A percentile compares a stretch with the other conserved stretches of the same genome.
phyloP scores from a whole-genome alignment of 2,888 invertebrate genomes.

The Euplagia quadripunctaria region DNA sequence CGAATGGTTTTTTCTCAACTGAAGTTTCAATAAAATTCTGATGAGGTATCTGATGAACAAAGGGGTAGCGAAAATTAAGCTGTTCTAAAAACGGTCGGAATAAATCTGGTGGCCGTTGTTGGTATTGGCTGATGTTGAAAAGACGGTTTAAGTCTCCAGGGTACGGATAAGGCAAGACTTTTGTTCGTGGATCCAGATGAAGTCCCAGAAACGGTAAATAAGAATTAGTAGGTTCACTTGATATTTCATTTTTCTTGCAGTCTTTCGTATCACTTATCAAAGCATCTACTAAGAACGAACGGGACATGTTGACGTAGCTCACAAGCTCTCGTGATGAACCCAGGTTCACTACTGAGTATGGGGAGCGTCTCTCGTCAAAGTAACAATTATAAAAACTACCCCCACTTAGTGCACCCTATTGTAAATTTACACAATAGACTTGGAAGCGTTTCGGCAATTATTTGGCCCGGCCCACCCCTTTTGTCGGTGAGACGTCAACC shows the following conservation, averaged over 20 bases:
- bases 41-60: slow-evolving; percentile 78
- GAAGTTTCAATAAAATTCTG: slow-evolving; percentile 72
- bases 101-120: slow-evolving; percentile 81
- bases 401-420: slow-evolving; percentile 86
- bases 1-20: slow-evolving; percentile 65
- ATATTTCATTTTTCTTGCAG: slow-evolving; percentile 71
- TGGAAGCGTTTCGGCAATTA: slow-evolving; percentile 87
- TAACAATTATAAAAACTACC: slow-evolving; percentile 87
- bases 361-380: slow-evolving; percentile 73
- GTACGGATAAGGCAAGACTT: slow-evolving; percentile 88
- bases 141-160: slow-evolving; percentile 89
- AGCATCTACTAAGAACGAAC: slow-evolving; percentile 94
- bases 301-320: slow-evolving; percentile 88
- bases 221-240: slow-evolving; percentile 77
- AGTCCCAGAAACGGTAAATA: slow-evolving; percentile 73
- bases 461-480: slow-evolving; percentile 86
- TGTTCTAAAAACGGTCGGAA: slow-evolving; percentile 83
- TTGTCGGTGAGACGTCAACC: slow-evolving; percentile 84
- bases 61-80: slow-evolving; percentile 77
- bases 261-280: slow-evolving; percentile 90
- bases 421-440: slow-evolving; percentile 84
- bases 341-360: slow-evolving; percentile 71
- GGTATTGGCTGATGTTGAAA: slow-evolving; percentile 89
- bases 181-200: slow-evolving; percentile 73
- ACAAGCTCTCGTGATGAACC: slow-evolving; percentile 59